Percentiles rank a stretch among this genome's conserved stretches.
Conservation (phyloP, 37 sponge, comb jelly and placozoan genomes). For the Petrosia ficiformis region DNA sequence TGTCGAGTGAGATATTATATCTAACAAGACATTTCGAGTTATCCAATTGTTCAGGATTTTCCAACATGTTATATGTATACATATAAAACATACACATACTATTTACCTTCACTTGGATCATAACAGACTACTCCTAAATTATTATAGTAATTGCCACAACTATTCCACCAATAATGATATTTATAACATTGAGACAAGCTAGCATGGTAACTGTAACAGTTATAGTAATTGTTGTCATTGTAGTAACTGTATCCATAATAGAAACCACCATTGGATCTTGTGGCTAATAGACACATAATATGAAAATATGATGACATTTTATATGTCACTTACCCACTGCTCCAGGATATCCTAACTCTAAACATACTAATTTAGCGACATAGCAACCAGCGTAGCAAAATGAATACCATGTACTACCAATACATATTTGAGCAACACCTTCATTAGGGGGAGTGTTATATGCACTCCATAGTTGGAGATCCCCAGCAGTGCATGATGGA, state of each 20-base stretch:
- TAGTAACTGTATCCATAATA: background rate
- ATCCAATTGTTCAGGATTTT: too few species aligned
- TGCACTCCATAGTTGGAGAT: background rate
- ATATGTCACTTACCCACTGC: background rate
- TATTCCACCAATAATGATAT: background rate
- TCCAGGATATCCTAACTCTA: background rate
- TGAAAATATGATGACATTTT: background rate
- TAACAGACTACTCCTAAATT: background rate
- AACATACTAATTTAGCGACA: background rate
- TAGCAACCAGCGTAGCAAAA: background rate
- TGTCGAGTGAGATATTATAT: too few species aligned
- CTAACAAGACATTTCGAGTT: too few species aligned
- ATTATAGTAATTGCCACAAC: background rate
- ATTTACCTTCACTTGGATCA: background rate
- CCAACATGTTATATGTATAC: too few species aligned
- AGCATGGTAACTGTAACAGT: background rate
- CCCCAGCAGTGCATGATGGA: background rate
- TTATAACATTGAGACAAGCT: background rate
- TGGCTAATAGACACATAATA: background rate
- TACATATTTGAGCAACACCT: background rate
- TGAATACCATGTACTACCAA: background rate
- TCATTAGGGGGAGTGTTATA: background rate
- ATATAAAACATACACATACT: too few species aligned
- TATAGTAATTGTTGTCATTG: background rate
- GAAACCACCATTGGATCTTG: background rate